Evolutionary conservation across 2,797 vertebrate species (phyloP), one percentile per base, ranked within the genome.

Genomic region (Gadopsis marmoratus): DNA sequence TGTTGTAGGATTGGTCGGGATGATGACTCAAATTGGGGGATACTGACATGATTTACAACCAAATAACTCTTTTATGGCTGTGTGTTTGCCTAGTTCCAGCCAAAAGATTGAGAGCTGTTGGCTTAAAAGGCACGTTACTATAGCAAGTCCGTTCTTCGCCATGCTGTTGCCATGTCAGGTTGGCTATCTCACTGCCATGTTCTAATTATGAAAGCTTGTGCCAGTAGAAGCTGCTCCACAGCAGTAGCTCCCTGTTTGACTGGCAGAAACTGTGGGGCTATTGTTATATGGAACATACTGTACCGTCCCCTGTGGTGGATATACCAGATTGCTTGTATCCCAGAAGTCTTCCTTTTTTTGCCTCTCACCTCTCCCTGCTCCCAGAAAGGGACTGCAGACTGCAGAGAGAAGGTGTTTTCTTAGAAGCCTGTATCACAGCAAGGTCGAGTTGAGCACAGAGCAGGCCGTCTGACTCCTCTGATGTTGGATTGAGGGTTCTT

Each of bases 261-360:
- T 83, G 83, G 71, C 83, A 88, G 78, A 58, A 67, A 81, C 78
- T 70, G 73, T 80, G 75, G 81, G 85, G 79, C 90, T 86, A 82
- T 92, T 94, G 91, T 93, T 93, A 85, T 92, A 90, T 87, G 82
- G 88, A 91, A 93, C 90, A 88, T 88, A 82, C 86, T 92, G 93
- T 93, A 79, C 91, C 29, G 55, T 91, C 90, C 79, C 37, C 77
- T 79, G 51, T 85, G 77, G 80, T 78, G 82, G 79, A 84, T 89
- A 90, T 85, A 82, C 81, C 79, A 82, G 70, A 78, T 80, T 84
- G 54, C 74, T 84, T 71, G 26, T 81, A 76, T 71, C 65, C 68
- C 71, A 76, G 76, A 71, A 65, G 10, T 67, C 69, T 75, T 69
- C 65, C 41, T 78, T 72, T 64, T 80, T 50, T 76, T 59, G 66